Conservation (phyloP, 2,888 invertebrate species). For the Ectemnius continuus region DNA sequence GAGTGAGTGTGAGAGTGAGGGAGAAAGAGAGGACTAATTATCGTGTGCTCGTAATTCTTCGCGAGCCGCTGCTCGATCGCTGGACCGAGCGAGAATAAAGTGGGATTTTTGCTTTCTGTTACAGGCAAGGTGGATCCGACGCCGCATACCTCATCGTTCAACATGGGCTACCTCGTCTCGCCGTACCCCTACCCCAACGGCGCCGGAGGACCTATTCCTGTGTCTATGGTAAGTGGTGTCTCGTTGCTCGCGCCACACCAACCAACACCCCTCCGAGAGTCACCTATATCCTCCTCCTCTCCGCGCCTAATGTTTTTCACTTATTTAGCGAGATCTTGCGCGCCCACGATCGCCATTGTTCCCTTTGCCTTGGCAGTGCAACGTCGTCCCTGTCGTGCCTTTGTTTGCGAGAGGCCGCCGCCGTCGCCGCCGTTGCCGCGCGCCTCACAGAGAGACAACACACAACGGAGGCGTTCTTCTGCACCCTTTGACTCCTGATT, state of each 20-base stretch:
- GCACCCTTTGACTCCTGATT: slow-evolving; percentile 62
- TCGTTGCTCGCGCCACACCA: slow-evolving; percentile 18
- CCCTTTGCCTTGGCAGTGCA: slow-evolving; percentile 6
- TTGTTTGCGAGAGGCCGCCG: slow-evolving; percentile 16
- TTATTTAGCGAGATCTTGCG: slow-evolving; percentile 2
- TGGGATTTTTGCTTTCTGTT: slow-evolving; percentile 70
- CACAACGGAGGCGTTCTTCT: slow-evolving; percentile 36
- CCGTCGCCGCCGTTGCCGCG: slow-evolving; percentile 7
- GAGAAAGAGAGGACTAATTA: too few species aligned
- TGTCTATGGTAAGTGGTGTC: slow-evolving; percentile 89
- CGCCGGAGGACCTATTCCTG: slow-evolving; percentile 89
- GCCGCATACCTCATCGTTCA: slow-evolving; percentile 89
- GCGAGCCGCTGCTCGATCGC: too few species aligned
- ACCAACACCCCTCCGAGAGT: slow-evolving; percentile 9
- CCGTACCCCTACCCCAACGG: slow-evolving; percentile 95
- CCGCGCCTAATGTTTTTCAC: neutral
- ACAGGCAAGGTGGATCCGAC: slow-evolving; percentile 90
- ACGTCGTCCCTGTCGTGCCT: slow-evolving; percentile 2
- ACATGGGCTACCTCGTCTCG: slow-evolving; percentile 95
- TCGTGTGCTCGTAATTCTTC: too few species aligned
- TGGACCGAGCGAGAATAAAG: slow-evolving; percentile 14
- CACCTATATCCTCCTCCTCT: neutral
- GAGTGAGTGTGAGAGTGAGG: too few species aligned
- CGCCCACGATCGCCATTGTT: slow-evolving; percentile 11
- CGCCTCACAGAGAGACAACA: slow-evolving; percentile 25